Conservation (phyloP, 2,797 vertebrate species). For the Sciurus carolinensis region DNA sequence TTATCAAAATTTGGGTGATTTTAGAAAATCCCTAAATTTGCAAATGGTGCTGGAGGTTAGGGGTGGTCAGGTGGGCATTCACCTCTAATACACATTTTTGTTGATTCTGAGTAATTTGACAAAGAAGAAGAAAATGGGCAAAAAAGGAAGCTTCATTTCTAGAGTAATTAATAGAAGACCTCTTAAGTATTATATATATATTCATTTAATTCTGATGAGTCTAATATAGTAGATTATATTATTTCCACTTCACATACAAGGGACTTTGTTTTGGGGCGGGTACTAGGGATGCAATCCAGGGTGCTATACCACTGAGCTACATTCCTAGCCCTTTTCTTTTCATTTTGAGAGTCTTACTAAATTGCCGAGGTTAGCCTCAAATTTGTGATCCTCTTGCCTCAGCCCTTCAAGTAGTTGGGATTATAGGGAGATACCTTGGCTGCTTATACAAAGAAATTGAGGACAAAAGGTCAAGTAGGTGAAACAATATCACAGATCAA, state of each 20-base stretch:
- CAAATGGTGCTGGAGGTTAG: neutral
- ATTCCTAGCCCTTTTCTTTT: too few relatives aligned
- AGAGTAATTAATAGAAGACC: neutral
- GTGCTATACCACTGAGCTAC: too few relatives aligned
- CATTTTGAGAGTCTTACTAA: too few relatives aligned
- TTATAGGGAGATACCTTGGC: too few relatives aligned
- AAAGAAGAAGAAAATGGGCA: neutral
- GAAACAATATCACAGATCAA: neutral
- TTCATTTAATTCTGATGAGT: neutral
- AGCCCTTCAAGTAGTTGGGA: too few relatives aligned
- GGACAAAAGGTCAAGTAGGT: neutral
- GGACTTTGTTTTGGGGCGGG: too few relatives aligned
- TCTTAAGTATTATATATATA: neutral
- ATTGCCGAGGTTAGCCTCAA: too few relatives aligned
- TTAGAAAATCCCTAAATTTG: neutral
- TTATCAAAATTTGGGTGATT: neutral
- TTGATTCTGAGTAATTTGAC: neutral
- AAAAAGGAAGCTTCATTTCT: neutral
- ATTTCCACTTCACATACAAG: neutral
- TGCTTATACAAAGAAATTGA: neutral
- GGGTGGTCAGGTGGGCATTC: neutral
- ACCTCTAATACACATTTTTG: neutral
- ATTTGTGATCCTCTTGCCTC: too few relatives aligned
- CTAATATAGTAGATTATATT: neutral
- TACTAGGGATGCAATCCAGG: too few relatives aligned